phyloP scores from a whole-genome alignment of 2,888 invertebrate species.

The Phengaris arion region DNA sequence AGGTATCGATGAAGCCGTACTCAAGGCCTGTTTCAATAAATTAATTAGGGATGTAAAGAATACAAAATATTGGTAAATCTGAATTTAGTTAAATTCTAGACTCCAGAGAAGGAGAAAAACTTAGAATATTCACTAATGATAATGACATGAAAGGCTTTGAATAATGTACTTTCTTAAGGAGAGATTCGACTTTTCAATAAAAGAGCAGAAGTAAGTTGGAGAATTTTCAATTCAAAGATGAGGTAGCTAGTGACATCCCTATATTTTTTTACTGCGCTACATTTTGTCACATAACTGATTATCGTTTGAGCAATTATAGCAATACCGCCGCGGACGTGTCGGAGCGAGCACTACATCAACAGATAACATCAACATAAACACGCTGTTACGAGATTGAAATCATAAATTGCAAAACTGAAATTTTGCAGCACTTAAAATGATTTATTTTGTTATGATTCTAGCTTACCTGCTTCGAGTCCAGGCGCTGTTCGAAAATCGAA shows the following conservation, averaged over 20 bases:
- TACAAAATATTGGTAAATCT: too few relatives aligned
- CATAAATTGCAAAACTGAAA: constrained; percentile 3
- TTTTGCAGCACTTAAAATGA: constrained; percentile 1
- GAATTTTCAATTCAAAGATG: too few relatives aligned
- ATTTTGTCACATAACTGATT: neutral
- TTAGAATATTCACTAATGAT: too few relatives aligned
- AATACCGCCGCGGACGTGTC: neutral
- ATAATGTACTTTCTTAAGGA: too few relatives aligned
- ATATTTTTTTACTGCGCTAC: neutral
- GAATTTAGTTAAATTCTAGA: too few relatives aligned
- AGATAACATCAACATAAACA: constrained; percentile 21
- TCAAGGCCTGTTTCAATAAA: neutral
- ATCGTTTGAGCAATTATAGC: neutral
- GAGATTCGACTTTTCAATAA: too few relatives aligned
- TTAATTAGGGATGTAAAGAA: neutral
- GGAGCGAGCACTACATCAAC: constrained; percentile 3
- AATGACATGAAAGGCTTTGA: too few relatives aligned
- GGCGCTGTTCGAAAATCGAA: constrained; percentile 5
- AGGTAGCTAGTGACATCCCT: neutral
- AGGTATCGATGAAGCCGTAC: neutral
- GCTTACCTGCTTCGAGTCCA: neutral
- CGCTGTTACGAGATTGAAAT: constrained; percentile 14
- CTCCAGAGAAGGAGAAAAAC: too few relatives aligned
- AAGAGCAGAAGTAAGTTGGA: too few relatives aligned
- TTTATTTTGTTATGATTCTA: constrained; percentile 12